These are phyloP conservation scores for Cherax destructor DNA, from an alignment of 1,140 invertebrate species.

Conservation along the genomic window DNA sequence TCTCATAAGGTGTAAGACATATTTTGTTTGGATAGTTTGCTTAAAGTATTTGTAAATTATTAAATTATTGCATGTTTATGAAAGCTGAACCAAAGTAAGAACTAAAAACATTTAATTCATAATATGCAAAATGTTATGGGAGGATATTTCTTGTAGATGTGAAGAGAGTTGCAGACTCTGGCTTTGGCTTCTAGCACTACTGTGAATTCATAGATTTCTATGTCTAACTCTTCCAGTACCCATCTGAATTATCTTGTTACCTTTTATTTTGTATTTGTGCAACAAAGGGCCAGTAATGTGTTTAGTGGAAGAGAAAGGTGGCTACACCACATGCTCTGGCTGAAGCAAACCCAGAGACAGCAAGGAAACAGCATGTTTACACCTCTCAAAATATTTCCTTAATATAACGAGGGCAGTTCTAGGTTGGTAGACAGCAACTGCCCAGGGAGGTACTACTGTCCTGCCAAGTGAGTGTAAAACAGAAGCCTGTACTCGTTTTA, in stretches of 20 bases:
- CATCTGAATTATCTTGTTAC: neutral
- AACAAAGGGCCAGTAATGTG: too few relatives aligned
- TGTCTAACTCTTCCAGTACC: neutral
- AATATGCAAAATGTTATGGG: neutral
- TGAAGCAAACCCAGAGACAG: too few relatives aligned
- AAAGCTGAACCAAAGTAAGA: neutral
- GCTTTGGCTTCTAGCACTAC: neutral
- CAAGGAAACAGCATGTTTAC: too few relatives aligned
- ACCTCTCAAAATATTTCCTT: too few relatives aligned
- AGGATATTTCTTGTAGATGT: neutral
- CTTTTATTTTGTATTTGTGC: neutral
- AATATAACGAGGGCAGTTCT: too few relatives aligned
- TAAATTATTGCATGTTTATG: conserved; percentile 15
- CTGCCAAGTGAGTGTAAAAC: too few relatives aligned
- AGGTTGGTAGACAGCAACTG: too few relatives aligned
- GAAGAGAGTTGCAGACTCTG: neutral
- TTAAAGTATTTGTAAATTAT: conserved; percentile 17
- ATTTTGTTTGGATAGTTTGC: conserved; percentile 53
- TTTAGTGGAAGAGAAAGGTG: too few relatives aligned
- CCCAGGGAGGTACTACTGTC: too few relatives aligned
- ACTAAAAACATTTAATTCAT: neutral
- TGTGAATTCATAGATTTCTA: neutral
- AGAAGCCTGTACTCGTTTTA: too few relatives aligned
- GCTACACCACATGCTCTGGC: too few relatives aligned
- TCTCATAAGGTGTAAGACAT: conserved; percentile 67